Evolutionary conservation across 2,797 vertebrate species (phyloP), one percentile per base, ranked within the genome.

Genomic region (Sciurus carolinensis): DNA sequence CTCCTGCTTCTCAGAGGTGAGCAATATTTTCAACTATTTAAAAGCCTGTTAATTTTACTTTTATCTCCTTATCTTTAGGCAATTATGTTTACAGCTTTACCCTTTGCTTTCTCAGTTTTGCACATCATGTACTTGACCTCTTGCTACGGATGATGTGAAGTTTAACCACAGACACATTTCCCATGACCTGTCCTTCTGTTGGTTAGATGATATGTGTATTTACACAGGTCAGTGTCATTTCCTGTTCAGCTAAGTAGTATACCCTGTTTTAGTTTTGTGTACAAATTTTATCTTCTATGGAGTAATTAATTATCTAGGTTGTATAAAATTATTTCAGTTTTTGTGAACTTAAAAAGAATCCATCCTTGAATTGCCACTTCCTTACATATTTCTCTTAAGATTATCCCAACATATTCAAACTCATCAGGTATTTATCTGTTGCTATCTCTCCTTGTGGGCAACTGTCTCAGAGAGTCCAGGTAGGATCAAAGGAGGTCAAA

Each of bases 71-170:
- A 62, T 62, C 2, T 79, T 76, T 80, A 71, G 73, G 64, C 39
- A 77, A 20, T 52, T 36, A 9, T 17, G 5, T 33, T 52, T 91
- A 42, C 64, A 36, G n/a, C 1, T 80, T 50, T 64, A 18, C 0
- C 80, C 20, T 91, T 77, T 80, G 13, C 59, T 86, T 73, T 87
- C 69, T 83, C 47, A 39, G 22, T 42, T 59, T 93, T 72, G 69
- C 96, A 24, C 28, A 8, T 28, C 11, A 59, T 36, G 13, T 76
- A 5, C 73, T 42, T 22, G 9, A 59, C 42, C 33, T 79, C 13
- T 18, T 47, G 3, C 39, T 72, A 3, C 11, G 9, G 52, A 50
- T 81, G 42, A 64, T 76, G 67, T 87, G 39, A 4, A 33, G 24
- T 22, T 30, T 30, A 24, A 57, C n/a, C 20, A 33, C 14, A 87